Evolutionary conservation across 2,888 invertebrate genomes (phyloP).

Genomic region (Gibbula magus): DNA sequence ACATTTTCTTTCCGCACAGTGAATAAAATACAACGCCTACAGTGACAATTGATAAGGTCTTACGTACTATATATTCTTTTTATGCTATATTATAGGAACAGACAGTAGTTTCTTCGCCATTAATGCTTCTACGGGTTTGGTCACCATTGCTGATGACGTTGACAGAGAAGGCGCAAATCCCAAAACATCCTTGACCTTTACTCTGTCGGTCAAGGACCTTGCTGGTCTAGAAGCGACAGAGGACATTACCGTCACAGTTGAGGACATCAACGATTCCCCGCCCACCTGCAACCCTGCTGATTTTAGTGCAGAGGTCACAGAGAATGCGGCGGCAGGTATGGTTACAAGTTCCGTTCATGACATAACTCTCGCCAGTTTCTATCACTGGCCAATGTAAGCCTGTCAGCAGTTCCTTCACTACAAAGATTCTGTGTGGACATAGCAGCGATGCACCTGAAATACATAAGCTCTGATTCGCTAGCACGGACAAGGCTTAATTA

Average conservation of each 20-base stretch:
- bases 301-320: background rate
- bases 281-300: background rate
- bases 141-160: background rate
- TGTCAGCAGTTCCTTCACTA: too few relatives aligned
- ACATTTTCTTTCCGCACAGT: too few relatives aligned
- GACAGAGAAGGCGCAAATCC: background rate
- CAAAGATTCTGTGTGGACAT: too few relatives aligned
- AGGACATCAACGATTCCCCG: constrained; percentile 2
- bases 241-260: background rate
- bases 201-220: background rate
- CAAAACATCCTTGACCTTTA: background rate
- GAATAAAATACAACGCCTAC: too few relatives aligned
- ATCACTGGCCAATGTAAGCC: too few relatives aligned
- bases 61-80: too few relatives aligned
- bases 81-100: background rate
- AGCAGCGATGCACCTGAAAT: too few relatives aligned
- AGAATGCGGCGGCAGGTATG: background rate
- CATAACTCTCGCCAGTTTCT: too few relatives aligned
- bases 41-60: too few relatives aligned
- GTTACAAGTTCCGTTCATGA: too few relatives aligned
- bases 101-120: background rate
- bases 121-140: background rate
- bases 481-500: too few relatives aligned
- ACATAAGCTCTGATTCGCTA: too few relatives aligned
- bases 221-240: background rate